Percentiles rank a stretch among this genome's conserved stretches.
Conservation (phyloP, 2,797 vertebrate genomes). For the Potorous gilbertii region DNA sequence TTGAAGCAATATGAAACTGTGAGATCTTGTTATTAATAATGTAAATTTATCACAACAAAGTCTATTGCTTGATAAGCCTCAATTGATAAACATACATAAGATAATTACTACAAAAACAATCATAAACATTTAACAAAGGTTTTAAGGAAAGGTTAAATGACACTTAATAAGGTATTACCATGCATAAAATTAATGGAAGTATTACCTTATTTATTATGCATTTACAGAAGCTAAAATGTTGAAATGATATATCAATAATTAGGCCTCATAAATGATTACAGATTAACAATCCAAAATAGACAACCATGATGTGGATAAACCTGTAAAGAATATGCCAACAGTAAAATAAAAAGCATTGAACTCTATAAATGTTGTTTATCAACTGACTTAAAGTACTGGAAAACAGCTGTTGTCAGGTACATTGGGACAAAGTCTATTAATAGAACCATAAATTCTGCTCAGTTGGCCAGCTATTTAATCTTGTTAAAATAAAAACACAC, state of each 20-base stretch:
- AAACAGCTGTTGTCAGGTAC: slow-evolving; percentile 28
- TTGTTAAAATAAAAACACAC: not conserved
- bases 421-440: not conserved
- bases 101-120: slow-evolving; percentile 31
- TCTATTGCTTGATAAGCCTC: slow-evolving; percentile 37
- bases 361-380: slow-evolving; percentile 3
- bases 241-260: slow-evolving; percentile 26
- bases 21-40: not conserved
- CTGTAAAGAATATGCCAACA: slow-evolving; percentile 15
- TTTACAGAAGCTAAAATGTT: slow-evolving; percentile 39
- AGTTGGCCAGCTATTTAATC: slow-evolving; percentile 22
- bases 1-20: not conserved
- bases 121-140: slow-evolving; percentile 6
- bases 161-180: slow-evolving; percentile 28
- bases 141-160: slow-evolving; percentile 37
- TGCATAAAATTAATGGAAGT: not conserved
- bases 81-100: not conserved
- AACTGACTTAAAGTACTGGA: slow-evolving; percentile 34
- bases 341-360: slow-evolving; percentile 15
- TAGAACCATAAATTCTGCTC: slow-evolving; percentile 41
- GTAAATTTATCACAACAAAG: slow-evolving; percentile 33
- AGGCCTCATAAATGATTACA: not conserved
- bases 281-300: slow-evolving; percentile 35
- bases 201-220: slow-evolving; percentile 5
- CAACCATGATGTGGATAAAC: slow-evolving; percentile 46